Percentiles rank a stretch among this genome's conserved stretches.
phyloP scores from a whole-genome alignment of 2,797 vertebrate genomes.

The Lutjanus campechanus region DNA sequence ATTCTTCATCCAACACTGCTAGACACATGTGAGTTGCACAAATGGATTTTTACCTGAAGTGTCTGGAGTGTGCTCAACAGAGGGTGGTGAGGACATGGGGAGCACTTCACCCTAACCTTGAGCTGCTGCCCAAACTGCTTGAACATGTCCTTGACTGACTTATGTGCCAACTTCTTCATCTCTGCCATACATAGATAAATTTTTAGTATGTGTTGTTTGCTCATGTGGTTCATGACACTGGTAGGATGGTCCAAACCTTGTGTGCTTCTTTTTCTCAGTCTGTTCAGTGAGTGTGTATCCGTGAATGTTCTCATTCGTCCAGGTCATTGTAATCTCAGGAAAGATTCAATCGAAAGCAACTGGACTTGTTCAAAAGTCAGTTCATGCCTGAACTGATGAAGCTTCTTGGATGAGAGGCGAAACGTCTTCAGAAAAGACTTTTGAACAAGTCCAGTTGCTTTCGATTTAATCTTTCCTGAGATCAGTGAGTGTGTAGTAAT shows the following conservation, averaged over 20 bases:
- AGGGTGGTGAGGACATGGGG: not conserved
- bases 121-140: not conserved
- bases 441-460: too few relatives aligned
- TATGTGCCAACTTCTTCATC: too few relatives aligned
- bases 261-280: not conserved
- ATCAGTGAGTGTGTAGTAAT: not conserved
- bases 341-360: too few relatives aligned
- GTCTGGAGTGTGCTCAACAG: too few relatives aligned
- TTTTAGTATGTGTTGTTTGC: not conserved
- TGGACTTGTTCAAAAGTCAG: too few relatives aligned
- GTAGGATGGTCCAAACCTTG: not conserved
- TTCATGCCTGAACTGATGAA: too few relatives aligned
- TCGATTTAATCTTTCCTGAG: too few relatives aligned
- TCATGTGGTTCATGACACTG: not conserved
- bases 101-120: not conserved
- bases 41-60: not conserved
- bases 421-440: too few relatives aligned
- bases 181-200: not conserved
- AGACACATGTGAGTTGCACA: not conserved
- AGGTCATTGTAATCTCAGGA: too few relatives aligned
- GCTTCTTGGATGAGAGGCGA: too few relatives aligned
- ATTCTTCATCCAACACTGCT: not conserved
- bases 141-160: constrained; percentile 1
- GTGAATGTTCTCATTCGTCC: too few relatives aligned
- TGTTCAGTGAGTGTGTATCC: not conserved